phyloP scores from a whole-genome alignment of 2,797 vertebrate species.

The Mormyrops boulengeri region DNA sequence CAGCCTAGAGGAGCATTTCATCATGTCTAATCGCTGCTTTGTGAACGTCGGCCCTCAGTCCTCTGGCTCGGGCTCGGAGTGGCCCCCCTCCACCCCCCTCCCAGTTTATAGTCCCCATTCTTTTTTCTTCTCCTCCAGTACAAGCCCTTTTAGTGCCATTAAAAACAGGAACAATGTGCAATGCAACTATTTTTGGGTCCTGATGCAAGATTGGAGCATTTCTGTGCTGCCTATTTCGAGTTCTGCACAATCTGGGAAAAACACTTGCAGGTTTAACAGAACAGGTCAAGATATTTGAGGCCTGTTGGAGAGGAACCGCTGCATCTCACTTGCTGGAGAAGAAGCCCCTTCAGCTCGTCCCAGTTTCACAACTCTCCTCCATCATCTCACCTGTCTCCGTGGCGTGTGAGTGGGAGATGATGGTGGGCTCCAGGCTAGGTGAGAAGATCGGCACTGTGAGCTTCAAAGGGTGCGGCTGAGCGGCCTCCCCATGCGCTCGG shows the following conservation, averaged over 20 bases:
- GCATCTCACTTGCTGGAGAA: neutral
- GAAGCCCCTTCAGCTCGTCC: neutral
- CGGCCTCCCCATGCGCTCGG: neutral
- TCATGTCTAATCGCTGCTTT: conserved; percentile 67
- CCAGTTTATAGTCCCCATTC: conserved; percentile 21
- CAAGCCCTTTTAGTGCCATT: conserved; percentile 7
- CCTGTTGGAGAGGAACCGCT: neutral
- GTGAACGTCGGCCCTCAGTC: conserved; percentile 54
- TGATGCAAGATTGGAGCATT: neutral
- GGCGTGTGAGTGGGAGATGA: neutral
- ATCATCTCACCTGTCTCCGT: neutral
- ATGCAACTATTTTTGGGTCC: neutral
- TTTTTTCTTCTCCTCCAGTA: conserved; percentile 17
- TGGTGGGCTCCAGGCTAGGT: neutral
- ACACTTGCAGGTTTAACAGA: neutral
- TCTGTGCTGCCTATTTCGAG: neutral
- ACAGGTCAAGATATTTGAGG: neutral
- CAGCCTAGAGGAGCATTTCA: conserved; percentile 51
- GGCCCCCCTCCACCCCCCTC: conserved; percentile 31
- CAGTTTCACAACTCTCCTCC: neutral
- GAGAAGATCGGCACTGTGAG: neutral
- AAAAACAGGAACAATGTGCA: neutral
- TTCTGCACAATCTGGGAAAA: neutral
- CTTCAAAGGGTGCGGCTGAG: neutral
- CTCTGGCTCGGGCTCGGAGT: conserved; percentile 31